A percentile compares a stretch with the other conserved stretches of the same genome.
Evolutionary conservation across 2,888 invertebrate genomes (phyloP).

Genomic region (Folsomia candida): DNA sequence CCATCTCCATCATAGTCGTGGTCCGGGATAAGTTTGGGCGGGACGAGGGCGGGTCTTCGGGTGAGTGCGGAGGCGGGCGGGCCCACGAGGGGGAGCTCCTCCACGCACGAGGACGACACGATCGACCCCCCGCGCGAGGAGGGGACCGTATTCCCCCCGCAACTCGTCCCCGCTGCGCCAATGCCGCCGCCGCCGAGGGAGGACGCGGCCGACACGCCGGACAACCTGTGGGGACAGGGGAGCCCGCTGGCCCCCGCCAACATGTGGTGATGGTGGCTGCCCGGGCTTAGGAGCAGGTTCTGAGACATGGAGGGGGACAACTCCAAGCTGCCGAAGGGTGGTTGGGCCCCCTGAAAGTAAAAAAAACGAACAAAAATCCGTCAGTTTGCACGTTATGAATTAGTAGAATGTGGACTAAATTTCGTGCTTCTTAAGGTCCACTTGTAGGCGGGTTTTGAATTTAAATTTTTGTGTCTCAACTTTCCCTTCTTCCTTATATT

Average conservation of each 20-base stretch:
- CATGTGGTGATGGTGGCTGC: conserved; percentile 25
- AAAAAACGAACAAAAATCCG: too few relatives aligned
- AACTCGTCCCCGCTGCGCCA: background rate
- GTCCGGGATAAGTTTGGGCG: conserved; percentile 54
- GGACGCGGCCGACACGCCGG: background rate
- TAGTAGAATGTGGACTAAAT: too few relatives aligned
- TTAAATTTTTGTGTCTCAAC: too few relatives aligned
- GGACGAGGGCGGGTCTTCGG: conserved; percentile 55
- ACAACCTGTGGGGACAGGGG: conserved; percentile 16
- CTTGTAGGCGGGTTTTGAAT: background rate
- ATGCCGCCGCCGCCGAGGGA: background rate
- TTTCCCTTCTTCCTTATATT: too few relatives aligned
- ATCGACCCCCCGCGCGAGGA: background rate
- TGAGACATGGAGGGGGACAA: conserved; percentile 47
- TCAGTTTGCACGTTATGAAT: too few relatives aligned
- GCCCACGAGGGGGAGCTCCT: conserved; percentile 51
- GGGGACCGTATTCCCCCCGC: background rate
- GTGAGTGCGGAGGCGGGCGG: conserved; percentile 55
- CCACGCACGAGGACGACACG: conserved; percentile 31
- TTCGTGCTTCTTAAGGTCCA: background rate
- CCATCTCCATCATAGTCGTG: conserved; percentile 51
- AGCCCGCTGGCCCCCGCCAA: conserved; percentile 15
- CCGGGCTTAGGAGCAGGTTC: conserved; percentile 44
- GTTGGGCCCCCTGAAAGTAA: conserved; percentile 36
- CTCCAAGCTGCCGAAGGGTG: conserved; percentile 44